Conservation (phyloP, 2,888 invertebrate genomes). For the Synergus itoensis region DNA sequence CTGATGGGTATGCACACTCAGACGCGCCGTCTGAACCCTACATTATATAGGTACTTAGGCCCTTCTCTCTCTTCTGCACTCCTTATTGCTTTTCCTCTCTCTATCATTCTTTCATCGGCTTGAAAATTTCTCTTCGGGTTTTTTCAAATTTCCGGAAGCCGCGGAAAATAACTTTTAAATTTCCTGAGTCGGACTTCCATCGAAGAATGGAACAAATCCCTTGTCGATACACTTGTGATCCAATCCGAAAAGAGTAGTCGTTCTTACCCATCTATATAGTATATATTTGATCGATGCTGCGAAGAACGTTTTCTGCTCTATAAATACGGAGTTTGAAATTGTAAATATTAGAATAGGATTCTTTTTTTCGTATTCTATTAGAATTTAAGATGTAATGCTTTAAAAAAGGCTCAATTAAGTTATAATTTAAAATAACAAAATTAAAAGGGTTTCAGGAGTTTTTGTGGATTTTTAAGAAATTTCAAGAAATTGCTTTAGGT, state of each 20-base stretch:
- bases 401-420: no score
- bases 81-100: neutral
- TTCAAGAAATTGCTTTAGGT: no score
- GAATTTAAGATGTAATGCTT: no score
- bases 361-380: neutral
- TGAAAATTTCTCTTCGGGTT: neutral
- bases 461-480: no score
- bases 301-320: neutral
- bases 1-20: constrained; percentile 28
- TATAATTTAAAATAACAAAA: no score
- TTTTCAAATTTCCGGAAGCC: constrained; percentile 23
- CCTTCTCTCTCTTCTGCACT: constrained; percentile 4
- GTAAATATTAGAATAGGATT: neutral
- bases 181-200: constrained; percentile 9
- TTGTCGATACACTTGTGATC: neutral
- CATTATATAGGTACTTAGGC: constrained; percentile 25
- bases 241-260: neutral
- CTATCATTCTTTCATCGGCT: neutral
- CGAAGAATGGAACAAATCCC: constrained; percentile 29
- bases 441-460: no score
- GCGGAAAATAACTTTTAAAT: constrained; percentile 32
- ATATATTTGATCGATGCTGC: neutral
- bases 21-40: constrained; percentile 23
- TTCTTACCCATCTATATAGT: neutral
- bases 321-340: neutral